phyloP scores from a whole-genome alignment of 2,113 vertebrate species.

The Piprites chloris region DNA sequence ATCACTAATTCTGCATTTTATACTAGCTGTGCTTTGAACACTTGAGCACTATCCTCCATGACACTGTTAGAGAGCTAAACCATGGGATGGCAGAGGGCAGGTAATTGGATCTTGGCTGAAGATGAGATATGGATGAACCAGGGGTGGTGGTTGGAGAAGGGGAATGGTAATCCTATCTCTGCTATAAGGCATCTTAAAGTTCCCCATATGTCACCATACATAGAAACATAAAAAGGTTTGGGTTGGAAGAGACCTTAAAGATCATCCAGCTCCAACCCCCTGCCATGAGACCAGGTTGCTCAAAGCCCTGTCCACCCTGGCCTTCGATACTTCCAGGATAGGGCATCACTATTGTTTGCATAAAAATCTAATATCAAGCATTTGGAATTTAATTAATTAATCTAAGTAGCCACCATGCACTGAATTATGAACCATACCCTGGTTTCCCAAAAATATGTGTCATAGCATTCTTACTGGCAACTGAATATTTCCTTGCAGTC shows the following conservation, averaged over 20 bases:
- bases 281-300: background rate
- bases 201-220: background rate
- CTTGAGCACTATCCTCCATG: background rate
- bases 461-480: background rate
- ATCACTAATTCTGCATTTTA: background rate
- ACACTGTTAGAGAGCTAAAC: background rate
- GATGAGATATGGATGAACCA: background rate
- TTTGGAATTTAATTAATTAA: background rate
- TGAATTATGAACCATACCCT: background rate
- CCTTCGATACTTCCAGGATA: background rate
- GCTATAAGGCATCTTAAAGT: background rate
- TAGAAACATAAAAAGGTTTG: background rate
- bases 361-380: background rate
- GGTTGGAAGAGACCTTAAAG: background rate
- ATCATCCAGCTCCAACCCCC: background rate
- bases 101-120: background rate
- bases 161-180: background rate
- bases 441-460: background rate
- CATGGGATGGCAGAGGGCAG: background rate
- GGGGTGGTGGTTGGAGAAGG: background rate
- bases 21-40: background rate
- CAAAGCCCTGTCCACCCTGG: background rate
- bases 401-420: background rate
- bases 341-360: background rate
- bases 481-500: background rate